Conservation (phyloP, 2,113 vertebrate genomes). For the Hymenochirus boettgeri region DNA sequence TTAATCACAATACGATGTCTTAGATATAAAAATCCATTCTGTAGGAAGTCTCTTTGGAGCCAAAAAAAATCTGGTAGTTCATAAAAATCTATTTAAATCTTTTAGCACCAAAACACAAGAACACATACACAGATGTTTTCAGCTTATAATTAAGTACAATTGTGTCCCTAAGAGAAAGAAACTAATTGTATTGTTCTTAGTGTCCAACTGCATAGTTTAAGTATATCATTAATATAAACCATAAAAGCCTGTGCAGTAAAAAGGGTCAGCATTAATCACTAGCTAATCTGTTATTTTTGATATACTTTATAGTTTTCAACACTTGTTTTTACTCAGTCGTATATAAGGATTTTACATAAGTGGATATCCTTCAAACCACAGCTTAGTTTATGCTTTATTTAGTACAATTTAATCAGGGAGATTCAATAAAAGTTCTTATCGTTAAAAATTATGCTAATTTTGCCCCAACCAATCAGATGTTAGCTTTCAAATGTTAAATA, state of each 20-base stretch:
- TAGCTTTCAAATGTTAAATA: too few relatives aligned
- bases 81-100: conserved; percentile 52
- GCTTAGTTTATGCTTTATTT: too few relatives aligned
- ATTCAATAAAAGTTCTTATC: too few relatives aligned
- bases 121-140: conserved; percentile 43
- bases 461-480: too few relatives aligned
- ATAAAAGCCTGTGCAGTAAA: conserved; percentile 15
- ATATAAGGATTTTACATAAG: too few relatives aligned
- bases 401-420: too few relatives aligned
- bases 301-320: too few relatives aligned
- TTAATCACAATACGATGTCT: conserved; percentile 53
- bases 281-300: background rate
- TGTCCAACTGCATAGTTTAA: conserved; percentile 33
- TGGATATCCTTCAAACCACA: too few relatives aligned
- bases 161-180: conserved; percentile 32
- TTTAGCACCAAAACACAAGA: conserved; percentile 42
- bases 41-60: conserved; percentile 42
- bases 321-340: too few relatives aligned
- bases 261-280: conserved; percentile 21
- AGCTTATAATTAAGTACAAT: conserved; percentile 44
- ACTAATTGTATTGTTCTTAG: background rate
- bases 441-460: too few relatives aligned
- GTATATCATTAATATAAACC: conserved; percentile 24
- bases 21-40: conserved; percentile 59
- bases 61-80: conserved; percentile 51